phyloP scores from a whole-genome alignment of 30 jellyfish, hydroid and myxozoan genomes.

The Hydractinia symbiolongicarpus region DNA sequence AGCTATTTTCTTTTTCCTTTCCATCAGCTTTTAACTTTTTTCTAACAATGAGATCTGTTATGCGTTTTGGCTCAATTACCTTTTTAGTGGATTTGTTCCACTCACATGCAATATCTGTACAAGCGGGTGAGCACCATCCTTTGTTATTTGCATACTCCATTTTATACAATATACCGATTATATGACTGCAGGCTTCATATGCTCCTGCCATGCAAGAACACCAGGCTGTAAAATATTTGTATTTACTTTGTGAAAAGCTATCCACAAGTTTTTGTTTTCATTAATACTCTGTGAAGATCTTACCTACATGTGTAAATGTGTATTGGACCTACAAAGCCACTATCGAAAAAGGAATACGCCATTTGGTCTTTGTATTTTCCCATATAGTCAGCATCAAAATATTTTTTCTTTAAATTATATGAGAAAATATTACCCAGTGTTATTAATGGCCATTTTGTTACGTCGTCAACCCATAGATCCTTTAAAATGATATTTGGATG shows the following conservation, averaged over 20 bases:
- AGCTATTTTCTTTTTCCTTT: not conserved
- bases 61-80: slow-evolving; percentile 5
- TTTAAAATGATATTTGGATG: not conserved
- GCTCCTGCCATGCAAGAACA: slow-evolving; percentile 62
- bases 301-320: slow-evolving; percentile 13
- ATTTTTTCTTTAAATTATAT: slow-evolving; percentile 3
- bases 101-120: slow-evolving; percentile 23
- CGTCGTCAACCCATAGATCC: not conserved
- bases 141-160: slow-evolving; percentile 23
- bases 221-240: slow-evolving; percentile 22
- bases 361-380: slow-evolving; percentile 65
- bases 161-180: slow-evolving; percentile 22
- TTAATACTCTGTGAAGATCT: slow-evolving; percentile 28
- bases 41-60: slow-evolving; percentile 28
- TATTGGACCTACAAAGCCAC: slow-evolving; percentile 22
- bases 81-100: slow-evolving; percentile 31
- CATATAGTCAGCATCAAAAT: slow-evolving; percentile 20
- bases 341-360: slow-evolving; percentile 46
- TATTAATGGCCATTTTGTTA: not conserved
- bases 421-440: not conserved
- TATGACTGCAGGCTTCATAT: slow-evolving; percentile 35
- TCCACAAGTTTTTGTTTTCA: slow-evolving; percentile 40
- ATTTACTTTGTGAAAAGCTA: slow-evolving; percentile 26
- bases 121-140: slow-evolving; percentile 22
- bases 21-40: not conserved